These are phyloP conservation scores for Acrocephalus kingi DNA, from an alignment of 2,113 vertebrate genomes.

Conservation along the genomic window DNA sequence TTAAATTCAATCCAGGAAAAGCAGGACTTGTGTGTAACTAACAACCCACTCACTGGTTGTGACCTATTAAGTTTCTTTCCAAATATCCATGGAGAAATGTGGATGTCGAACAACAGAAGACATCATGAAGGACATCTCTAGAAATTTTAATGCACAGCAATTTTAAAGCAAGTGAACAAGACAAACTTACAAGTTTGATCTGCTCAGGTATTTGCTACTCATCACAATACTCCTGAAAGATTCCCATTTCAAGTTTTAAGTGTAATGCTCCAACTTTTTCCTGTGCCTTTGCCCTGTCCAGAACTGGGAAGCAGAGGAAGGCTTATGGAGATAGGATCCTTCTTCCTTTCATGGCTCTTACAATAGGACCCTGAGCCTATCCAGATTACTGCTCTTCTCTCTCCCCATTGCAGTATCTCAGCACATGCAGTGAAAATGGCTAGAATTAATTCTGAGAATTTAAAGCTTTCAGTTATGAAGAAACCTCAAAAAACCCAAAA, in stretches of 20 bases:
- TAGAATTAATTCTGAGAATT: background rate
- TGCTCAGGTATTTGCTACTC: background rate
- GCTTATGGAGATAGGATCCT: background rate
- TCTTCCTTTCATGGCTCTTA: background rate
- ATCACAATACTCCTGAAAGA: background rate
- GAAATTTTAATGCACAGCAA: background rate
- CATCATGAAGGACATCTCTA: background rate
- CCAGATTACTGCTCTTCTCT: background rate
- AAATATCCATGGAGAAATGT: background rate
- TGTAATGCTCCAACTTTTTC: background rate
- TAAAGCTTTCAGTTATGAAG: background rate
- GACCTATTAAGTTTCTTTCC: background rate
- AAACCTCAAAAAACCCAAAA: background rate
- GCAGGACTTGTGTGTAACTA: background rate
- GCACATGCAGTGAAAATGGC: background rate
- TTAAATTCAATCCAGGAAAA: background rate
- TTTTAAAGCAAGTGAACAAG: background rate
- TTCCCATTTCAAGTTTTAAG: background rate
- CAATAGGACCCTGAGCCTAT: background rate
- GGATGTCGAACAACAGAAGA: background rate
- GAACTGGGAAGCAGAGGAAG: background rate
- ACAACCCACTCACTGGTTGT: background rate
- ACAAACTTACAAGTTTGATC: background rate
- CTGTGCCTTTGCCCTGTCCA: background rate
- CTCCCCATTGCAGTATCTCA: background rate